Evolutionary conservation across 2,888 invertebrate species (phyloP).

Genomic region (Caenorhabditis becei): DNA sequence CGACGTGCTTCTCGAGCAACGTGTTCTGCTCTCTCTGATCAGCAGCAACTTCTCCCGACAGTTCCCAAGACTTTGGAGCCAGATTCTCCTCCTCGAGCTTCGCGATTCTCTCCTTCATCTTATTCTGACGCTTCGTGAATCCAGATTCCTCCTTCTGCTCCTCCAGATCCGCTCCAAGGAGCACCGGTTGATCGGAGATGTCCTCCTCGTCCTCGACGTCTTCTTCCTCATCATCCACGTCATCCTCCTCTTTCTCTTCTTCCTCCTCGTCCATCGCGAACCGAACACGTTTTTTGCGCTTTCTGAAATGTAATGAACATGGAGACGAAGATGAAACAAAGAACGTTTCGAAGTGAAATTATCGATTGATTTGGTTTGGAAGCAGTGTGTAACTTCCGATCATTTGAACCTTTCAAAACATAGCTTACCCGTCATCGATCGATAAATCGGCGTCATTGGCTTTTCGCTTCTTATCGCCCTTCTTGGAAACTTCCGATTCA

Average conservation of each 20-base stretch:
- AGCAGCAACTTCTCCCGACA: constrained; percentile 92
- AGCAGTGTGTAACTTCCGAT: neutral
- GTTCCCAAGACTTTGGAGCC: constrained; percentile 93
- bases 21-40: constrained; percentile 92
- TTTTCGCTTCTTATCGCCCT: constrained; percentile 54
- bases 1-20: constrained; percentile 90
- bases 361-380: constrained; percentile 6
- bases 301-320: constrained; percentile 22
- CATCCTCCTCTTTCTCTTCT: constrained; percentile 41
- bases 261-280: constrained; percentile 64
- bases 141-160: constrained; percentile 52
- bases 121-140: constrained; percentile 48
- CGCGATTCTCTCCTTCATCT: constrained; percentile 82
- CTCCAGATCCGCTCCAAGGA: constrained; percentile 61
- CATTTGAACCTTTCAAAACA: too few species aligned
- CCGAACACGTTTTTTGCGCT: constrained; percentile 61
- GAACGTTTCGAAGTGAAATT: neutral
- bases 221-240: constrained; percentile 47
- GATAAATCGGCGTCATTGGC: constrained; percentile 37
- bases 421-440: constrained; percentile 38
- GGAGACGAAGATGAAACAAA: neutral
- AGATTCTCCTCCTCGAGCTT: constrained; percentile 84
- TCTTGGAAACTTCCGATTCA: constrained; percentile 24
- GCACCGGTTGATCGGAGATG: constrained; percentile 48
- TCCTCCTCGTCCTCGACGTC: constrained; percentile 59